These are phyloP conservation scores for Druon quercuslanigerum DNA, from an alignment of 1,140 invertebrate species.

Conservation along the genomic window DNA sequence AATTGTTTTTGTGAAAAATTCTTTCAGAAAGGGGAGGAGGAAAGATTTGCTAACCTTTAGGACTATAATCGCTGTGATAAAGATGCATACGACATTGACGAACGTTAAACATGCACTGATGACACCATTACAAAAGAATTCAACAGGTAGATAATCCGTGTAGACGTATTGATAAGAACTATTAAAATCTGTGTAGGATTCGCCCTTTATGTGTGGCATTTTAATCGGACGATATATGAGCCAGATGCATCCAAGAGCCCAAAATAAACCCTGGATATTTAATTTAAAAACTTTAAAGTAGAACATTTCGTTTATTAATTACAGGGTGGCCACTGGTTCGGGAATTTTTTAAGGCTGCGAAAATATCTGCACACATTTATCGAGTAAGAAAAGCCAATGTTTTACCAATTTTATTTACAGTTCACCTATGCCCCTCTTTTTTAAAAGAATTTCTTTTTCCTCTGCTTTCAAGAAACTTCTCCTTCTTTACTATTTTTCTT, in stretches of 20 bases:
- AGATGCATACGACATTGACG: conserved; percentile 90
- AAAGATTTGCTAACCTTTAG: conserved; percentile 79
- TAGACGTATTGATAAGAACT: conserved; percentile 81
- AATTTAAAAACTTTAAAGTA: background rate
- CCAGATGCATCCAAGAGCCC: conserved; percentile 86
- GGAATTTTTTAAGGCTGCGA: no score
- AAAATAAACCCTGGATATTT: conserved; percentile 82
- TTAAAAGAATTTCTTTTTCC: no score
- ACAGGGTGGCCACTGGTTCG: no score
- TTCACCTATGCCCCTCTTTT: no score
- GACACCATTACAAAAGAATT: conserved; percentile 86
- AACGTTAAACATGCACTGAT: conserved; percentile 88
- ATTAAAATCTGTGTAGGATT: conserved; percentile 78
- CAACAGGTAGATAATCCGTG: conserved; percentile 83
- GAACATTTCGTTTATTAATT: background rate
- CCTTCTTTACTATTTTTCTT: no score
- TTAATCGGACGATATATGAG: conserved; percentile 81
- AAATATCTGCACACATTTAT: no score
- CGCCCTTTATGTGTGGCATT: conserved; percentile 83
- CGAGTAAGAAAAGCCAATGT: no score
- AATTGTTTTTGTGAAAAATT: conserved; percentile 4
- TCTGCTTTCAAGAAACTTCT: no score
- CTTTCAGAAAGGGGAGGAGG: no score
- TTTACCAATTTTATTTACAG: no score
- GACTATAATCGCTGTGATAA: conserved; percentile 87